Percentiles rank a stretch among this genome's conserved stretches.
phyloP scores from a whole-genome alignment of 2,888 invertebrate genomes.

The Cotesia congregata region DNA sequence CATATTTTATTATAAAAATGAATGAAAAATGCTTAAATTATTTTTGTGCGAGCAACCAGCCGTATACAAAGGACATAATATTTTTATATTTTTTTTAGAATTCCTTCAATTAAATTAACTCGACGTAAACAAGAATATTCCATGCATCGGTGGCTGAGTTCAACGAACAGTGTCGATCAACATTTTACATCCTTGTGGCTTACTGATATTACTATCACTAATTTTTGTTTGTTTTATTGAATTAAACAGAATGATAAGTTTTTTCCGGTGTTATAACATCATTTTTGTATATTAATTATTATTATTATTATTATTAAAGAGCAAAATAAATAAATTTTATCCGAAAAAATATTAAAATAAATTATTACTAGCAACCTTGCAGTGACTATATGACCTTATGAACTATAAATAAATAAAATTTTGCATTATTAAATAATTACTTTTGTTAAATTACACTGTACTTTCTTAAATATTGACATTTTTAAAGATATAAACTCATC shows the following conservation, averaged over 20 bases:
- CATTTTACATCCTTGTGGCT: slow-evolving; percentile 25
- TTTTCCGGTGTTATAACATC: too few species aligned
- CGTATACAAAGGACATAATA: slow-evolving; percentile 35
- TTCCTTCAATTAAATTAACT: not conserved
- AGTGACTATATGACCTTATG: too few species aligned
- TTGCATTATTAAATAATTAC: too few species aligned
- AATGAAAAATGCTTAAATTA: slow-evolving; percentile 12
- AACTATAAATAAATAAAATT: too few species aligned
- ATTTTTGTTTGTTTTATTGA: slow-evolving; percentile 12
- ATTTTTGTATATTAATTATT: too few species aligned
- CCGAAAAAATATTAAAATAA: not conserved
- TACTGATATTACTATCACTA: not conserved
- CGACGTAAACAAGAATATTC: slow-evolving; percentile 46
- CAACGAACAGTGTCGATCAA: slow-evolving; percentile 46
- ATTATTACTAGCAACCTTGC: too few species aligned
- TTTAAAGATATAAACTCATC: too few species aligned
- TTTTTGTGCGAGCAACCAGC: not conserved
- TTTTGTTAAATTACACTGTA: too few species aligned
- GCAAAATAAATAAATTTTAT: not conserved
- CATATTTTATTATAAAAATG: not conserved
- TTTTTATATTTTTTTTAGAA: slow-evolving; percentile 19
- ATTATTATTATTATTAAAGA: too few species aligned
- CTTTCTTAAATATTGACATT: too few species aligned
- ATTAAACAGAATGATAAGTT: too few species aligned
- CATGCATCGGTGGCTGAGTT: slow-evolving; percentile 48